Evolutionary conservation across 2,797 vertebrate species (phyloP).

Genomic region (Kryptolebias ocellatus): DNA sequence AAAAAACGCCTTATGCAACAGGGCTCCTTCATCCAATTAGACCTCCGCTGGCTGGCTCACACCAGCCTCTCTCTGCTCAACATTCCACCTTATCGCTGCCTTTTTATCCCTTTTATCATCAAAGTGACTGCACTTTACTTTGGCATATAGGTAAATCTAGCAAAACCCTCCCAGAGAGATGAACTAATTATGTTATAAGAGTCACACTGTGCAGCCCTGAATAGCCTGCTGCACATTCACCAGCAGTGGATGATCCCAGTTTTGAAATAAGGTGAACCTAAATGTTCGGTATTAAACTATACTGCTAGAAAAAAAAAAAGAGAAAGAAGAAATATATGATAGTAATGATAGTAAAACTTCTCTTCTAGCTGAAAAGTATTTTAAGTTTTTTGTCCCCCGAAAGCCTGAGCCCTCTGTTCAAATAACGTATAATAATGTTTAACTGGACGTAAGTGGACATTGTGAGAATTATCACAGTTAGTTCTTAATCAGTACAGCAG

Average conservation of each 20-base stretch:
- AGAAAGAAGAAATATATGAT: too few species aligned
- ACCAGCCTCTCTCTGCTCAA: constrained; percentile 67
- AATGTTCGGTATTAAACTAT: constrained; percentile 43
- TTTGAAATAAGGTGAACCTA: constrained; percentile 41
- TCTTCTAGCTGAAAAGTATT: constrained; percentile 35
- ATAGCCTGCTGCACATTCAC: constrained; percentile 53
- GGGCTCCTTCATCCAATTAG: constrained; percentile 84
- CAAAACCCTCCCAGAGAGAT: constrained; percentile 77
- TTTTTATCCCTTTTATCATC: constrained; percentile 82
- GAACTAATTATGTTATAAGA: constrained; percentile 80
- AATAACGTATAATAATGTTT: constrained; percentile 34
- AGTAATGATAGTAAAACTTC: constrained; percentile 38
- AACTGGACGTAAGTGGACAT: constrained; percentile 58
- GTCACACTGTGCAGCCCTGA: constrained; percentile 71
- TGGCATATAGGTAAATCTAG: constrained; percentile 79
- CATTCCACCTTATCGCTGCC: constrained; percentile 74
- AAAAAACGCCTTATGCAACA: constrained; percentile 77
- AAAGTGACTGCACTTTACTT: constrained; percentile 81
- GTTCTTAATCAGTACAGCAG: constrained; percentile 74
- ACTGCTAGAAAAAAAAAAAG: constrained; percentile 24
- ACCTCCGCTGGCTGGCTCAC: constrained; percentile 76
- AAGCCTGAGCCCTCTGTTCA: constrained; percentile 49
- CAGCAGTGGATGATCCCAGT: constrained; percentile 51
- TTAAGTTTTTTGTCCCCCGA: constrained; percentile 42
- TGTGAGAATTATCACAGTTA: constrained; percentile 68